These are phyloP conservation scores for Drosophila koepferae DNA, from an alignment of 2,888 invertebrate genomes.

Conservation along the genomic window DNA sequence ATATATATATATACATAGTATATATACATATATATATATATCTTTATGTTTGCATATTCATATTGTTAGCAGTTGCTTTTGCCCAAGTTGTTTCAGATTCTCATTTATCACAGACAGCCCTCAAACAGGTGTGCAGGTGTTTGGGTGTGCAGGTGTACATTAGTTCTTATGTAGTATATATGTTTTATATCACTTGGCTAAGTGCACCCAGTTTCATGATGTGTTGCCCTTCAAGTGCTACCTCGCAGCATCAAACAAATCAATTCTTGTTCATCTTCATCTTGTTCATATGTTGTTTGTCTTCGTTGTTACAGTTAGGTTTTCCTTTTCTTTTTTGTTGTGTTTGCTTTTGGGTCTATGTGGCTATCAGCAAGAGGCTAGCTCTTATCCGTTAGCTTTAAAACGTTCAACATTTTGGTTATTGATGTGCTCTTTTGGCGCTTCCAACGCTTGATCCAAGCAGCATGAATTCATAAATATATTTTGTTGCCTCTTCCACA, in stretches of 20 bases:
- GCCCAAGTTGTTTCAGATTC: background rate
- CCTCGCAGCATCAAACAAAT: background rate
- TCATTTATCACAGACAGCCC: constrained; percentile 40
- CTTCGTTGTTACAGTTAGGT: background rate
- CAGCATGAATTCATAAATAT: background rate
- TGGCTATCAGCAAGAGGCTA: background rate
- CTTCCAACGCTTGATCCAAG: constrained; percentile 24
- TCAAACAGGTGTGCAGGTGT: constrained; percentile 2
- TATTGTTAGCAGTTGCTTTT: constrained; percentile 3
- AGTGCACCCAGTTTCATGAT: constrained; percentile 13
- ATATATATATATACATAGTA: background rate
- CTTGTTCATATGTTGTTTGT: background rate
- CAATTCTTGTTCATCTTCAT: background rate
- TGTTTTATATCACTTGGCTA: background rate
- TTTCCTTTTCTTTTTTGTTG: background rate
- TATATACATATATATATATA: background rate
- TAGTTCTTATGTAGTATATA: background rate
- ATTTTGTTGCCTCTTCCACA: background rate
- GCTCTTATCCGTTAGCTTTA: background rate
- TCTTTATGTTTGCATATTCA: background rate
- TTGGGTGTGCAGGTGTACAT: constrained; percentile 1
- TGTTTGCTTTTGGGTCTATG: background rate
- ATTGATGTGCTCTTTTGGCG: constrained; percentile 10
- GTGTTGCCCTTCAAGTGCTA: background rate
- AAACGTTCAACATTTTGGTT: constrained; percentile 2